These are phyloP conservation scores for Hydropsyche tenuis DNA, from an alignment of 1,140 invertebrate genomes.

Conservation along the genomic window DNA sequence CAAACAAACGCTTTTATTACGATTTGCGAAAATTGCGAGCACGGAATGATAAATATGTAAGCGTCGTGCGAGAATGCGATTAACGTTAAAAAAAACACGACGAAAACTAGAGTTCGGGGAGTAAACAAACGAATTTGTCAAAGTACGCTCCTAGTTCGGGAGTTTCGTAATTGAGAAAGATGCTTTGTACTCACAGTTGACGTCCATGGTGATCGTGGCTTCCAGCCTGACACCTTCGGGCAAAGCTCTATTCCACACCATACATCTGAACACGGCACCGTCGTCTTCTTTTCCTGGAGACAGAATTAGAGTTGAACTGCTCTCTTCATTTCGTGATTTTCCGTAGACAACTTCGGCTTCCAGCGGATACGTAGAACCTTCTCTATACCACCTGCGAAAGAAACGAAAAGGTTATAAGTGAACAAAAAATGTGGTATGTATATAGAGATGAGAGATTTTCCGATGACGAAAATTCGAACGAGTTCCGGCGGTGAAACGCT, in stretches of 20 bases:
- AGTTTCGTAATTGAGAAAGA: too few species aligned
- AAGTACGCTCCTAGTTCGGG: too few species aligned
- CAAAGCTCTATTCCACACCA: constrained; percentile 88
- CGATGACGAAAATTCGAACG: neutral
- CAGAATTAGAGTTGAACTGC: constrained; percentile 75
- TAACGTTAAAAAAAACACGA: too few species aligned
- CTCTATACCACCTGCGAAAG: constrained; percentile 70
- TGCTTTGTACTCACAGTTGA: constrained; percentile 80
- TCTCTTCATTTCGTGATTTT: constrained; percentile 72
- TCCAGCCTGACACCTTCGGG: constrained; percentile 78
- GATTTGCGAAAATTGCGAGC: too few species aligned
- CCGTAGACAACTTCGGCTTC: constrained; percentile 69
- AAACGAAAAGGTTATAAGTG: constrained; percentile 5
- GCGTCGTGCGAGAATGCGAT: too few species aligned
- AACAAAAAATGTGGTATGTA: neutral
- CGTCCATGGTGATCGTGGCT: constrained; percentile 78
- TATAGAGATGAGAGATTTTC: neutral
- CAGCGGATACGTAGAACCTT: constrained; percentile 70
- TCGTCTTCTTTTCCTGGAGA: constrained; percentile 84
- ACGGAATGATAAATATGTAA: too few species aligned
- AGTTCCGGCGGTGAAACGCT: neutral
- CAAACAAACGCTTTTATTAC: neutral
- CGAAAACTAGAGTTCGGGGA: too few species aligned
- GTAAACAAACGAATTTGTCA: too few species aligned
- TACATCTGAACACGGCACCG: constrained; percentile 79